Conservation (phyloP, 2,797 vertebrate genomes). For the Lacerta agilis region DNA sequence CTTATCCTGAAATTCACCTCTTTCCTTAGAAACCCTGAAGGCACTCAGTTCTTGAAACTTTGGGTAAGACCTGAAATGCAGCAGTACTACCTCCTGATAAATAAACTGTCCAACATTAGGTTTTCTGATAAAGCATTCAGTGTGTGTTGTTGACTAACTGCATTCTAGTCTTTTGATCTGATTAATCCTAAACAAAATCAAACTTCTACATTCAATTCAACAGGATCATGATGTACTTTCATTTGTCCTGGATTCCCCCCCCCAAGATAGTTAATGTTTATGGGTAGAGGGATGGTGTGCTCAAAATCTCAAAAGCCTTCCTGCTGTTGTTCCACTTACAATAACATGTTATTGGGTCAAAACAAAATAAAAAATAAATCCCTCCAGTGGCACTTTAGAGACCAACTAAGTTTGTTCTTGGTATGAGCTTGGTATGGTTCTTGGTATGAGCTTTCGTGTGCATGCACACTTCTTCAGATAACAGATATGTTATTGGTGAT, state of each 20-base stretch:
- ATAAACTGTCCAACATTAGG: neutral
- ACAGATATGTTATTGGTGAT: too few relatives aligned
- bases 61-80: neutral
- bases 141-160: conserved; percentile 31
- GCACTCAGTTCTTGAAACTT: neutral
- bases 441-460: too few relatives aligned
- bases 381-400: too few relatives aligned
- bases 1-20: neutral
- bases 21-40: neutral
- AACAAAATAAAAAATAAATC: too few relatives aligned
- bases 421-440: too few relatives aligned
- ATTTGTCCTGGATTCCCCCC: conserved; percentile 40
- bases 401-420: too few relatives aligned
- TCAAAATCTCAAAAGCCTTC: conserved; percentile 48
- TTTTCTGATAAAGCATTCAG: neutral
- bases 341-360: conserved; percentile 24
- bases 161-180: conserved; percentile 35
- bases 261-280: conserved; percentile 20
- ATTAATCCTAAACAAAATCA: conserved; percentile 11
- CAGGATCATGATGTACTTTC: conserved; percentile 7
- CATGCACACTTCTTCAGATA: too few relatives aligned
- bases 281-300: conserved; percentile 39
- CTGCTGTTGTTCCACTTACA: conserved; percentile 19
- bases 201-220: neutral
- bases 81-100: neutral